Evolutionary conservation across 2,797 vertebrate genomes (phyloP).

Genomic region (Cirrhinus mrigala): DNA sequence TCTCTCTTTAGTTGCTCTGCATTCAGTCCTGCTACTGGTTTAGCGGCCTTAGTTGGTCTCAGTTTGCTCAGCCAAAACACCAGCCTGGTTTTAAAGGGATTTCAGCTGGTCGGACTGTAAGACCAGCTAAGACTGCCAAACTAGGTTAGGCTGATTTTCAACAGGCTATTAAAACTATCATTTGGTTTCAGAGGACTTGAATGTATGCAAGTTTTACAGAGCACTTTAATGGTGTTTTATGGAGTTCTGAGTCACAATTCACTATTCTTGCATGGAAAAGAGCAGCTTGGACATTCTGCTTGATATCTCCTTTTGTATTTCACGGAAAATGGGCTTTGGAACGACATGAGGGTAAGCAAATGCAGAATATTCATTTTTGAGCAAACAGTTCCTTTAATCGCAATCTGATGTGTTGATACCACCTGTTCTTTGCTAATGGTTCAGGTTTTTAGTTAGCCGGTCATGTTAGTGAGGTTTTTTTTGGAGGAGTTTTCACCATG

Average conservation of each 20-base stretch:
- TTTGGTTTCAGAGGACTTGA: not conserved
- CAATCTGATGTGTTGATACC: constrained; percentile 35
- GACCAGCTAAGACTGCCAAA: not conserved
- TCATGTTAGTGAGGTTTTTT: not conserved
- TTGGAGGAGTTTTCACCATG: not conserved
- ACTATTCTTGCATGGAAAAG: not conserved
- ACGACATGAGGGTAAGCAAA: constrained; percentile 23
- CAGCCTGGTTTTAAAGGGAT: not conserved
- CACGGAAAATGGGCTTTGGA: not conserved
- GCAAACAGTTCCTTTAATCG: constrained; percentile 33
- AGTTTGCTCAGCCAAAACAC: not conserved
- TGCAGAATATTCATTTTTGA: not conserved
- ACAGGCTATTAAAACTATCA: not conserved
- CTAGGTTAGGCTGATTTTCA: not conserved
- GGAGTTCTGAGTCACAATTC: not conserved
- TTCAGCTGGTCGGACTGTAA: not conserved
- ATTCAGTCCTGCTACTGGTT: not conserved
- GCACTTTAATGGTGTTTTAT: not conserved
- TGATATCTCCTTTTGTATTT: not conserved
- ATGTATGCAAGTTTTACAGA: not conserved
- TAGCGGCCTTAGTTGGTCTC: not conserved
- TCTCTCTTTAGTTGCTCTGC: not conserved
- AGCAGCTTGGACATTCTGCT: not conserved
- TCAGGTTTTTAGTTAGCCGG: constrained; percentile 8
- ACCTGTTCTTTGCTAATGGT: not conserved